A percentile compares a stretch with the other conserved stretches of the same genome.
Evolutionary conservation across 2,797 vertebrate species (phyloP).

Genomic region (Gambelia wislizenii): DNA sequence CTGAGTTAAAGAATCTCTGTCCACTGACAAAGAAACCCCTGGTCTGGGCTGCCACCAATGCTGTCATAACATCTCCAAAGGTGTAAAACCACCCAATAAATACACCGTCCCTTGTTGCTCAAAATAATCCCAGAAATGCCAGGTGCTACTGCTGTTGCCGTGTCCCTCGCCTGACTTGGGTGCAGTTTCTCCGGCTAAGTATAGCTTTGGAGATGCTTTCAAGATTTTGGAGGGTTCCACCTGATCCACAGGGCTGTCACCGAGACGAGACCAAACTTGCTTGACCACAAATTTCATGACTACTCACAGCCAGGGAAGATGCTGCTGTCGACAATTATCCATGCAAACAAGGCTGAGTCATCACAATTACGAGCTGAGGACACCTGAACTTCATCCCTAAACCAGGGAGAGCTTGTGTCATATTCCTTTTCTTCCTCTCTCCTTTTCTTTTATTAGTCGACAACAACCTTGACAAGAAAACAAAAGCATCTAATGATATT

Average conservation of each 20-base stretch:
- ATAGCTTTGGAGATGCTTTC: constrained; percentile 7
- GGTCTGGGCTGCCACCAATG: accelerated
- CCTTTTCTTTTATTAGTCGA: not conserved
- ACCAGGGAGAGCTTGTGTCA: accelerated
- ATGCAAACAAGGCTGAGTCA: constrained; percentile 51
- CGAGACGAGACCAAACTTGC: constrained; percentile 74
- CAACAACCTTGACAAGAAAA: not conserved
- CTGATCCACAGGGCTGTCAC: constrained; percentile 67
- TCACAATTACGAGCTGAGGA: constrained; percentile 22
- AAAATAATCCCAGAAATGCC: constrained; percentile 9
- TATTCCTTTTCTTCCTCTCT: not conserved
- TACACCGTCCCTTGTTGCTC: not conserved
- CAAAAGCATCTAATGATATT: not conserved
- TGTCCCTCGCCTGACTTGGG: constrained; percentile 6
- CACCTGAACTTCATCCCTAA: constrained; percentile 30
- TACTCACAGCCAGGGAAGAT: constrained; percentile 56
- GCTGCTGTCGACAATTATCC: constrained; percentile 58
- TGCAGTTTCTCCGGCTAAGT: constrained; percentile 4
- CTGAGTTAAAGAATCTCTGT: constrained; percentile 59
- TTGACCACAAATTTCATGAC: constrained; percentile 72
- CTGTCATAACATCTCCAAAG: not conserved
- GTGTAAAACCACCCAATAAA: not conserved
- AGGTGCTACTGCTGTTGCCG: not conserved
- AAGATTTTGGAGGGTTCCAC: constrained; percentile 38
- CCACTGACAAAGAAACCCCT: accelerated